Conservation (phyloP, 2,888 invertebrate genomes). For the Catocala fraxini region DNA sequence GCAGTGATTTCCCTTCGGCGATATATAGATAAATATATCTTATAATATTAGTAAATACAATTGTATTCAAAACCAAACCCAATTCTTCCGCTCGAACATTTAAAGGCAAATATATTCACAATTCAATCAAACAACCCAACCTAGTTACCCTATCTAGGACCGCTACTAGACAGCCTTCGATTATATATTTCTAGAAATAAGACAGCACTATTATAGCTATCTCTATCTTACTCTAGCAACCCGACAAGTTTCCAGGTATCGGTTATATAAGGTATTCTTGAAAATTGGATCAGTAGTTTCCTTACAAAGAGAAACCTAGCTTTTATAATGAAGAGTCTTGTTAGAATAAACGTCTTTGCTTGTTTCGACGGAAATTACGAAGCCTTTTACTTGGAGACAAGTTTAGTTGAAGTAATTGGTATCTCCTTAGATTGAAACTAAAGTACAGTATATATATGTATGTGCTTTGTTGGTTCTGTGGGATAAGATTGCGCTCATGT, state of each 20-base stretch:
- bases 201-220: neutral
- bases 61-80: neutral
- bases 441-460: no score
- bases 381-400: neutral
- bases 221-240: constrained; percentile 4
- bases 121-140: neutral
- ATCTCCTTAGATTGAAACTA: no score
- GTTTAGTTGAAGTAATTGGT: neutral
- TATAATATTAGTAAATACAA: neutral
- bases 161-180: neutral
- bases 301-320: constrained; percentile 48
- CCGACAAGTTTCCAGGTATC: constrained; percentile 7
- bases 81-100: neutral
- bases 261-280: constrained; percentile 13
- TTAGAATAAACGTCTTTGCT: neutral
- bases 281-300: constrained; percentile 25
- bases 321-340: constrained; percentile 8
- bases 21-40: no score
- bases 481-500: no score
- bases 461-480: no score
- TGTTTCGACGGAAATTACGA: constrained; percentile 1
- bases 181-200: neutral
- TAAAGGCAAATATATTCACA: neutral
- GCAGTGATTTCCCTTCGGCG: no score
- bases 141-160: constrained; percentile 2